Evolutionary conservation across 2,888 invertebrate species (phyloP).

Genomic region (Liodrosophila aerea): DNA sequence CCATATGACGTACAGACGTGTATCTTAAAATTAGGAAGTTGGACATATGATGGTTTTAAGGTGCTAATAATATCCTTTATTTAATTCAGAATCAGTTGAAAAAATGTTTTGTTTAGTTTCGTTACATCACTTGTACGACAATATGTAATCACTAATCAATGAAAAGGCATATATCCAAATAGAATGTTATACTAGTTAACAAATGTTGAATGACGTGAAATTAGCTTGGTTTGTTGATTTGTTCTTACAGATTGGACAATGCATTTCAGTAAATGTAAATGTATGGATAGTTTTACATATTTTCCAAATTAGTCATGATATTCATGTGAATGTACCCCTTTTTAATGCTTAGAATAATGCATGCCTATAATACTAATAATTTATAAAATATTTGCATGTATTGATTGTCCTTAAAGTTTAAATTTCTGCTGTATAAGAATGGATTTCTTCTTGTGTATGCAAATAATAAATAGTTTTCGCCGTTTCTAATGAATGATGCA

Average conservation of each 20-base stretch:
- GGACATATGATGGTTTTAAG: slow-evolving; percentile 99
- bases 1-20: slow-evolving; percentile 98
- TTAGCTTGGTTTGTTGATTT: slow-evolving; percentile 31
- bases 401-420: too few species aligned
- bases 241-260: slow-evolving; percentile 41
- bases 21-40: slow-evolving; percentile 98
- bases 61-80: slow-evolving; percentile 84
- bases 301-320: slow-evolving; percentile 33
- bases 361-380: too few species aligned
- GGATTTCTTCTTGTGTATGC: too few species aligned
- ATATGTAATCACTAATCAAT: slow-evolving; percentile 50
- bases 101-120: slow-evolving; percentile 33
- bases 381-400: too few species aligned
- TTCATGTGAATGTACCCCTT: slow-evolving; percentile 26
- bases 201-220: slow-evolving; percentile 45
- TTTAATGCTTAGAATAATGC: slow-evolving; percentile 26
- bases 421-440: too few species aligned
- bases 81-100: slow-evolving; percentile 55
- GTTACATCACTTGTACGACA: slow-evolving; percentile 51
- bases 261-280: slow-evolving; percentile 53
- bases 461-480: too few species aligned
- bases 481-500: too few species aligned
- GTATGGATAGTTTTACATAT: slow-evolving; percentile 36
- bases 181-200: not conserved
- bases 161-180: slow-evolving; percentile 10